Evolutionary conservation across 2,797 vertebrate genomes (phyloP), one percentile per base, ranked within the genome.

Genomic region (Neosilurus hyrtlii): DNA sequence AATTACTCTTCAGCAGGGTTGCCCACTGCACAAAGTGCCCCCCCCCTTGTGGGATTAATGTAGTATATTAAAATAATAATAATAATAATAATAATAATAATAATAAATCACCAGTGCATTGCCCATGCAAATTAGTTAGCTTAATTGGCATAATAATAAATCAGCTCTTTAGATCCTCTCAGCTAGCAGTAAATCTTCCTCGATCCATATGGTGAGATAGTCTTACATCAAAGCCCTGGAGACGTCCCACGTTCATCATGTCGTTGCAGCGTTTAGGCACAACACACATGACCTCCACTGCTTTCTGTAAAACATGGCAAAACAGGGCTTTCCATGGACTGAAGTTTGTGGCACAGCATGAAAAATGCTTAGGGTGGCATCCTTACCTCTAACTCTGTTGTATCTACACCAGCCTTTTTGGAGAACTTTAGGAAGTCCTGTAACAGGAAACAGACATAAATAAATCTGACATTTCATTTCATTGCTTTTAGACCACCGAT

Each of bases 201-300:
- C 65, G 65, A 57, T 61, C 30, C 54, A 1, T 37, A 73, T 20
- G 52, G 72, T 12, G 4, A 57, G 0, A 43, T 43, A 66, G n/a
- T 62, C 93, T 97, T 95, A 99, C 98, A 81, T 99, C 97, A 81
- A 99, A 99, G 90, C 98, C 98, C 93, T 99, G 98, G 71, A 99
- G 96, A 80, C 97, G 95, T 51, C 98, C 98, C 85, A 99, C 97
- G 90, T 96, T 99, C 97, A 99, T 99, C 97, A 99, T 99, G 95
- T 99, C 98, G 79, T 99, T 99, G 94, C 98, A 99, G 85, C 97
- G 95, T 91, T 99, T 99, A n/a, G 98, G 98, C 76, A 99, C 97
- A 80, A 99, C 93, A 89, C 97, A 99, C 97, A 99, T 99, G 88
- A 99, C 97, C 89, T 99, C 98, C 88, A 99, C 96, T 11, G 98